Base-by-base conservation (phyloP, 2,888 invertebrate species). In the Seira musarum region DNA sequence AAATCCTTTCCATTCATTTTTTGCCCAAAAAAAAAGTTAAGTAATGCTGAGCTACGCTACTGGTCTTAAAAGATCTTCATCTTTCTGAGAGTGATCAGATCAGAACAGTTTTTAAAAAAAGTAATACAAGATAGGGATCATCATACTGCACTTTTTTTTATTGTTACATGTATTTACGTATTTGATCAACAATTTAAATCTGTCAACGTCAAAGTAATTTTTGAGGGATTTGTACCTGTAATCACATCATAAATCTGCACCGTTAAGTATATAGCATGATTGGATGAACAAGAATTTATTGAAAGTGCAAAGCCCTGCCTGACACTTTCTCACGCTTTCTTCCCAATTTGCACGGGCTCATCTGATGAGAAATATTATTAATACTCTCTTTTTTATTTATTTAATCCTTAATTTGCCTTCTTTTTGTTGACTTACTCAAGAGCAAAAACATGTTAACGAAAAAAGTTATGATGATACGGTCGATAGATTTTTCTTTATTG, bases 301-400 rank as follows among this genome's bases (percentile, higher is more conserved):
- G 64, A 76, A 77, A 71, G 82, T 74, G 78, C 74, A 81, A 78
- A 78, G 80, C 77, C 68, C 81, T 74, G 74, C 69, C 82, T 80
- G 73, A 80, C 77, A 67, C 71, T 82, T 82, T 81, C 82, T 83
- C 83, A 86, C 86, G 86, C 86, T 86, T 86, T 86, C 86, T 86
- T 86, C 86, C 82, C 86, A 86, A 86, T 86, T 85, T 75, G 76
- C 85, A 83, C 83, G 84, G 83, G 78, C 79, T 83, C 83, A 81
- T 76, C 83, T 46, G 63, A 80, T 40, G 40, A 40, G 13, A 40
- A 40, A 40, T 40, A 40, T n/a, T n/a, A n/a, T 40, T 40, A 72
- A 69, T 63, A 40, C 63, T 64, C 64, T 53, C 57, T 65, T 65
- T 68, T 65, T 22, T 61, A 64, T 8, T 64, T 21, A 15, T 57